Conservation (phyloP, 2,888 invertebrate genomes). For the Parasteatoda lunata region DNA sequence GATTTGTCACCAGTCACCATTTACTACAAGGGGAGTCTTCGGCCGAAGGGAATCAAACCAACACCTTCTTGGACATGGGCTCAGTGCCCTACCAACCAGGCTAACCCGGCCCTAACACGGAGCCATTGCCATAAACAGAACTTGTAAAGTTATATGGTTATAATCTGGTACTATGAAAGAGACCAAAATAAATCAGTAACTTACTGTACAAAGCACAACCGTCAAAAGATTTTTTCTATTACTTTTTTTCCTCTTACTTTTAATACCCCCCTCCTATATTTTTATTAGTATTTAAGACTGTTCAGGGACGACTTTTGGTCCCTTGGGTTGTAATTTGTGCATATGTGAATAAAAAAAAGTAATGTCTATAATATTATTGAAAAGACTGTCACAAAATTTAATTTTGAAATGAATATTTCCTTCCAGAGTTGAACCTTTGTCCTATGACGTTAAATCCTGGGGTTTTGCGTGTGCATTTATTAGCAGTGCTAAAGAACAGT, state of each 20-base stretch:
- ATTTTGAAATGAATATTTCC: constrained; percentile 60
- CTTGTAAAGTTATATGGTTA: too few species aligned
- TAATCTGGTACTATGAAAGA: too few species aligned
- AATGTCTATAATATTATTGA: not conserved
- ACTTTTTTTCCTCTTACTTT: not conserved
- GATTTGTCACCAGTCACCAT: too few species aligned
- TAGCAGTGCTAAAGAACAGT: constrained; percentile 84
- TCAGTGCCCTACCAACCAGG: too few species aligned
- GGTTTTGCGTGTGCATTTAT: constrained; percentile 80
- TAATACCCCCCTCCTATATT: not conserved
- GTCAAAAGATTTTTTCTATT: not conserved
- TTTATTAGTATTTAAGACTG: not conserved
- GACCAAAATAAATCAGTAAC: too few species aligned
- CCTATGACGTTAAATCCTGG: constrained; percentile 81
- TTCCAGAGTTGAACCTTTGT: constrained; percentile 84
- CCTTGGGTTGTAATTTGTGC: not conserved
- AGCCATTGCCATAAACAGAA: too few species aligned
- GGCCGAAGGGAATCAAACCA: too few species aligned
- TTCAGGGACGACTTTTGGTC: not conserved
- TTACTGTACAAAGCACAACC: too few species aligned
- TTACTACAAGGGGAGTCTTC: too few species aligned
- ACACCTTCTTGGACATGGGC: too few species aligned
- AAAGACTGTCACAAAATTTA: not conserved
- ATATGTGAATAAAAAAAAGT: too few species aligned
- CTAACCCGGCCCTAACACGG: too few species aligned